phyloP scores from a whole-genome alignment of 37 sponge, comb jelly and placozoan genomes.

The Geodia barretti region DNA sequence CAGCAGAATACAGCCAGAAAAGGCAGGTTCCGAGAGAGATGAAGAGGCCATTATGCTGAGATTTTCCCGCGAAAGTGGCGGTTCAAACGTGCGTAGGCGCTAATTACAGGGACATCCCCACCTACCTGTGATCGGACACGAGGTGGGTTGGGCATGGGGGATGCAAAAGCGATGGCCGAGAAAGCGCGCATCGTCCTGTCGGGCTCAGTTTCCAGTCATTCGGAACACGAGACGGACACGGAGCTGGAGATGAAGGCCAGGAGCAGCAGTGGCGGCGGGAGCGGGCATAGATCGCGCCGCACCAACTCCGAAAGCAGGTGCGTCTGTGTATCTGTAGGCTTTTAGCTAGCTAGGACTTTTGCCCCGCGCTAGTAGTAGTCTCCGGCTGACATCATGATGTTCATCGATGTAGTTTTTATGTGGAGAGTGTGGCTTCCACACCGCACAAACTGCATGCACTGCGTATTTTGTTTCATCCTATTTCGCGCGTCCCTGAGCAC shows the following conservation, averaged over 20 bases:
- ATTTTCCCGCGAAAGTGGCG: background rate
- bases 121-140: background rate
- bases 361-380: no score
- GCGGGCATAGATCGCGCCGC: background rate
- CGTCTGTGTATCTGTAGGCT: no score
- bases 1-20: conserved; percentile 41
- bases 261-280: background rate
- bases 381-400: no score
- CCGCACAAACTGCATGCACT: no score
- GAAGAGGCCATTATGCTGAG: background rate
- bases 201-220: conserved; percentile 7
- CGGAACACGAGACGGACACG: conserved; percentile 22
- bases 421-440: no score
- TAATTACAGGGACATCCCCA: background rate
- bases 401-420: no score
- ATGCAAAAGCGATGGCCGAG: conserved; percentile 17
- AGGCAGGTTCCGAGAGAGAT: background rate
- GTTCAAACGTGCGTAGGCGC: background rate
- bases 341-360: no score
- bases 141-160: background rate
- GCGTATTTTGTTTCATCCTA: no score
- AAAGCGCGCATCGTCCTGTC: background rate
- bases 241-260: background rate
- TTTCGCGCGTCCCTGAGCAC: no score
- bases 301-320: background rate